Conservation (phyloP, 2,888 invertebrate genomes). For the Choreutis nemorana region DNA sequence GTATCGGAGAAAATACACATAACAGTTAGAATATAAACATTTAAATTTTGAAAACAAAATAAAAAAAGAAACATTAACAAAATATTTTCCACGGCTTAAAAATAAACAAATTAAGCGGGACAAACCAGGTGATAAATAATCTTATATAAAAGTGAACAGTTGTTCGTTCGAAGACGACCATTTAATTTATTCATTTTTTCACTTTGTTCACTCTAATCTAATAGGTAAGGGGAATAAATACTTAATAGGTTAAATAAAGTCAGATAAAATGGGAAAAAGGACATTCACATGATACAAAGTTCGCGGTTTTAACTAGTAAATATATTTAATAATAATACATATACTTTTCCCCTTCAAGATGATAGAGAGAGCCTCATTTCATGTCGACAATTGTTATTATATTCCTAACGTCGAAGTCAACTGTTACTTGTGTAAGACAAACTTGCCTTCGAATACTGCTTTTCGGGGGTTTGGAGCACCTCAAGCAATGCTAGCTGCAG, state of each 20-base stretch:
- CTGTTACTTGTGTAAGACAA: conserved; percentile 85
- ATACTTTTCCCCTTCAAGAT: conserved; percentile 61
- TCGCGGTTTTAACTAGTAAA: too few species aligned
- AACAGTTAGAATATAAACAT: background rate
- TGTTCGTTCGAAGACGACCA: too few species aligned
- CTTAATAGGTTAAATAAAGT: too few species aligned
- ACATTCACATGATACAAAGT: too few species aligned
- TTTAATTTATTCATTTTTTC: too few species aligned
- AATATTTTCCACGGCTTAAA: background rate
- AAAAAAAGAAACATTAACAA: background rate
- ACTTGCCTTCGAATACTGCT: conserved; percentile 90
- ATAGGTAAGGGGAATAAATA: too few species aligned
- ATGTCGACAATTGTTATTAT: conserved; percentile 83
- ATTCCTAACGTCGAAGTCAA: conserved; percentile 75
- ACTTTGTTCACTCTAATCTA: too few species aligned
- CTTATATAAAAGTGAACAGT: too few species aligned
- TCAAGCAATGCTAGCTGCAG: conserved; percentile 86
- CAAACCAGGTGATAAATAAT: too few species aligned
- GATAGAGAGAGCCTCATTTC: conserved; percentile 78
- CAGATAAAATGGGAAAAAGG: too few species aligned
- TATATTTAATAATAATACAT: conserved; percentile 1
- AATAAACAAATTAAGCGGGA: background rate
- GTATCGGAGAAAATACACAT: background rate
- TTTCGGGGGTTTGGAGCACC: conserved; percentile 93
- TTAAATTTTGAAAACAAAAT: background rate